A percentile compares a stretch with the other conserved stretches of the same genome.
Evolutionary conservation across 2,888 invertebrate genomes (phyloP).

Genomic region (Microctonus brassicae): DNA sequence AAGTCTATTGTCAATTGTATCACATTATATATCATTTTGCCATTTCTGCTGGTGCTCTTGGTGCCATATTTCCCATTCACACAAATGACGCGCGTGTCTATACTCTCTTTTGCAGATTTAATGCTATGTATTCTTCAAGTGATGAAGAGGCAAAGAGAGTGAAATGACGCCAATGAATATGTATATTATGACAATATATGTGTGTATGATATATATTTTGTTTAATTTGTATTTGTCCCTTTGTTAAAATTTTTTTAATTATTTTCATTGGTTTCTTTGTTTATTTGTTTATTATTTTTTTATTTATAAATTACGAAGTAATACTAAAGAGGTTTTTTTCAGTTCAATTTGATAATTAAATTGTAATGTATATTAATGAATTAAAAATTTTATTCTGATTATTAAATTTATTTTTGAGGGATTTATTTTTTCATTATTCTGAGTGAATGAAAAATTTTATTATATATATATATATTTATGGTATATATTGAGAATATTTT

Average conservation of each 20-base stretch:
- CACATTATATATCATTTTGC: slow-evolving; percentile 43
- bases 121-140: slow-evolving; percentile 9
- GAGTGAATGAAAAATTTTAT: no score
- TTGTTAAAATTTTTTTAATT: not conserved
- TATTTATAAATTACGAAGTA: no score
- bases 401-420: no score
- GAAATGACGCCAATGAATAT: not conserved
- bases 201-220: not conserved
- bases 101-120: slow-evolving; percentile 32
- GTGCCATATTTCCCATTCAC: slow-evolving; percentile 3
- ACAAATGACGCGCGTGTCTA: slow-evolving; percentile 29
- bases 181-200: not conserved
- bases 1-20: slow-evolving; percentile 67
- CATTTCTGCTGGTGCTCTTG: slow-evolving; percentile 31
- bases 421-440: no score
- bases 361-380: no score
- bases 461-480: no score
- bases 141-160: not conserved
- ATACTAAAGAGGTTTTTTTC: no score
- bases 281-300: no score
- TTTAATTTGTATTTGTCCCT: not conserved
- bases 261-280: no score
- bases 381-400: no score
- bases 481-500: no score
- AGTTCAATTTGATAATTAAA: no score